phyloP scores from a whole-genome alignment of 2,797 vertebrate species.

The Cichlasoma orientale region DNA sequence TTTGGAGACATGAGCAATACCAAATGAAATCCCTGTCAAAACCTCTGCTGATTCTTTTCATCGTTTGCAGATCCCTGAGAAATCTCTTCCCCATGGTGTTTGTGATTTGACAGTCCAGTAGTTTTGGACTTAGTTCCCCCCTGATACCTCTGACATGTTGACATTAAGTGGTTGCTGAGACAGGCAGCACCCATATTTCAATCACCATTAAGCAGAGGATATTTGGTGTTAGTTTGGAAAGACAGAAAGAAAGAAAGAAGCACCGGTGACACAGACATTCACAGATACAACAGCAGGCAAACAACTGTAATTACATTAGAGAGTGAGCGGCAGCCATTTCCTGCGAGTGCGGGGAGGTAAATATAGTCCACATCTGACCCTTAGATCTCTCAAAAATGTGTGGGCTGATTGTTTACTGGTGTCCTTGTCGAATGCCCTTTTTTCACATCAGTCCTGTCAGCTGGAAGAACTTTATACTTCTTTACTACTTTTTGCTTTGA shows the following conservation, averaged over 20 bases:
- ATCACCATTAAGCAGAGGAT: conserved; percentile 82
- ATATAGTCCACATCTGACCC: conserved; percentile 66
- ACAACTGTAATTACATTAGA: conserved; percentile 80
- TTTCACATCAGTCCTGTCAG: conserved; percentile 39
- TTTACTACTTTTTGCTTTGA: conserved; percentile 32
- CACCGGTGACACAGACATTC: conserved; percentile 64
- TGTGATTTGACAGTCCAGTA: conserved; percentile 83
- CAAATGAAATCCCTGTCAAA: conserved; percentile 83
- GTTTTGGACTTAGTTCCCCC: conserved; percentile 83
- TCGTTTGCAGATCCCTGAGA: conserved; percentile 73
- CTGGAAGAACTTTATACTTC: conserved; percentile 49
- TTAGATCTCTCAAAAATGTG: conserved; percentile 40
- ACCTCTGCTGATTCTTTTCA: conserved; percentile 77
- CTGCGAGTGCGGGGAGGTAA: conserved; percentile 47
- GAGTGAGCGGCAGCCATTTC: conserved; percentile 63
- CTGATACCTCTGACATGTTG: conserved; percentile 83
- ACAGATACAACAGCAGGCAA: conserved; percentile 66
- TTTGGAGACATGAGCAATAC: conserved; percentile 83
- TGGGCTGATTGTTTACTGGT: conserved; percentile 52
- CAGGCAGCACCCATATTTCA: conserved; percentile 81
- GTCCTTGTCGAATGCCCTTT: conserved; percentile 69
- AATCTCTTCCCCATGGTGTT: conserved; percentile 74
- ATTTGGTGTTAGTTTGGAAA: conserved; percentile 71
- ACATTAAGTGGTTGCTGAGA: conserved; percentile 83
- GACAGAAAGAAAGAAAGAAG: conserved; percentile 54